Evolutionary conservation across 1,140 invertebrate genomes (phyloP), one percentile per base, ranked within the genome.

Genomic region (Lasaia peninsularis): DNA sequence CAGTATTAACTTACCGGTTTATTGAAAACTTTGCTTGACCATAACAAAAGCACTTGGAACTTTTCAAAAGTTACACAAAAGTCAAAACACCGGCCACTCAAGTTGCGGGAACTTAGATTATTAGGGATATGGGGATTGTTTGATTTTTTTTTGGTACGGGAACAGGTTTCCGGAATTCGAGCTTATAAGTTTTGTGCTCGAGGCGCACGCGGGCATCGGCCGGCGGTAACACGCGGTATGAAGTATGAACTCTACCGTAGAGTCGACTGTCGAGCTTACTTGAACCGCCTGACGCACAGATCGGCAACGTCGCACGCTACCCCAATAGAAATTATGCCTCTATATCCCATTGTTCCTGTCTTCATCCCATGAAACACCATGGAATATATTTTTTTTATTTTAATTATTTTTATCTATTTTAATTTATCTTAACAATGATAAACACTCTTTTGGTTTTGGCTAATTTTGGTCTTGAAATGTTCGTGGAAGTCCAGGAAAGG

Each of bases 1-100:
- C 75, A 79, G 72, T 79, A 71, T 80, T 78, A 65, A 83, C 83
- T 84, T 83, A 86, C 83, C 83, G 77, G 83, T 86, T 86, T 79
- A 83, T 65, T 63, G 70, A 73, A 73, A 72, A 74, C 74, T 77
- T 72, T 65, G 77, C 67, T 65, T 71, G 73, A 76, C 65, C 80
- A 80, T 80, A 66, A 74, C 71, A 69, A 48, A 56, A 80, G 74
- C 73, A 73, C 75, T 69, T 50, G 73, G 72, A 81, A 80, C 69
- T 80, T 81, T 75, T 73, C 69, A 40, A 65, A 83, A 86, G 69
- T 85, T 77, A 58, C 56, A 31, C 48, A 32, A 57, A 56, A 54
- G 56, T 59, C 37, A 51, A 63, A n/a, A 28, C 55, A 69, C 63
- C 60, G 37, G 44, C 50, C 59, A 62, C 64, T 33, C 55, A 73